phyloP scores from a whole-genome alignment of 2,888 invertebrate genomes.

The Mythimna lalbum region DNA sequence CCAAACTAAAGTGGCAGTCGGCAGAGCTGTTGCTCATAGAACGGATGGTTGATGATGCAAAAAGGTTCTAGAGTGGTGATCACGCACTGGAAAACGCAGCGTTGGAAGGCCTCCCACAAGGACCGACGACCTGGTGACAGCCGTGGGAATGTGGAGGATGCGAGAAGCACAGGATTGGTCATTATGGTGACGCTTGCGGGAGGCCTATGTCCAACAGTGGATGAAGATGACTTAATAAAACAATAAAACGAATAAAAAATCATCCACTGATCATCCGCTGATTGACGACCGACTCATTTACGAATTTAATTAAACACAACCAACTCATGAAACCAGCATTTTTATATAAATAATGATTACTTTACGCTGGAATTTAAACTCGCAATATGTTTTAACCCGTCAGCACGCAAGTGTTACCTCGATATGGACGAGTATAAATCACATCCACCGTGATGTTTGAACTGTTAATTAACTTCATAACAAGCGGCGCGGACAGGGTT shows the following conservation, averaged over 20 bases:
- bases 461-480: conserved; percentile 65
- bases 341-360: background rate
- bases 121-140: too few species aligned
- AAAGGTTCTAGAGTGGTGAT: too few species aligned
- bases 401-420: conserved; percentile 34
- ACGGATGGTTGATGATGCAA: too few species aligned
- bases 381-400: conserved; percentile 11
- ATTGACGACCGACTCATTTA: background rate
- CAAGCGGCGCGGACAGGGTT: conserved; percentile 51
- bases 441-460: conserved; percentile 62
- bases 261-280: background rate
- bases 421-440: conserved; percentile 61
- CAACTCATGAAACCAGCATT: background rate
- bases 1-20: too few species aligned
- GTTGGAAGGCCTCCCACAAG: too few species aligned
- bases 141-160: too few species aligned
- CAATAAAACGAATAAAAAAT: background rate
- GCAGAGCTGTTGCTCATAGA: too few species aligned
- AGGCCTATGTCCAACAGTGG: too few species aligned
- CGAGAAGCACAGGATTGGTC: too few species aligned
- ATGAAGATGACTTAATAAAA: too few species aligned
- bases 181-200: too few species aligned
- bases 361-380: background rate
- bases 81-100: too few species aligned
- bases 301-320: background rate